Percentiles rank a stretch among this genome's conserved stretches.
Conservation (phyloP, 1,140 invertebrate species). For the Neodiprion lecontei region DNA sequence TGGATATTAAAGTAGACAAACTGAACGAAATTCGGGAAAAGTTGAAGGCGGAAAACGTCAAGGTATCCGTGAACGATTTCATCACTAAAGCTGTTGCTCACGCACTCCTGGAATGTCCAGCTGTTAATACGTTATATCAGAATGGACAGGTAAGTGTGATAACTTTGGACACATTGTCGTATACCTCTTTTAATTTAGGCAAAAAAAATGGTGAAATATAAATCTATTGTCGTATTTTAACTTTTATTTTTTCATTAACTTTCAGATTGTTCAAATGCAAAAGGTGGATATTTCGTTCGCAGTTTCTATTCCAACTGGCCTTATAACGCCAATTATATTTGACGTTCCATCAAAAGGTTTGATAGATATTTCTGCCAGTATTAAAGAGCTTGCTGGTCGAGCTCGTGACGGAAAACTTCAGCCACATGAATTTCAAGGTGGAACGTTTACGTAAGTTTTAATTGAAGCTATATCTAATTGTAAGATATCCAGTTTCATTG, state of each 20-base stretch:
- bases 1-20: slow-evolving; percentile 85
- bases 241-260: slow-evolving; percentile 27
- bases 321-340: slow-evolving; percentile 99
- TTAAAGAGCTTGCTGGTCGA: slow-evolving; percentile 85
- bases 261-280: slow-evolving; percentile 66
- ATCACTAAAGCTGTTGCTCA: slow-evolving; percentile 94
- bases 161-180: slow-evolving; percentile 21
- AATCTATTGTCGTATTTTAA: background rate
- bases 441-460: slow-evolving; percentile 63
- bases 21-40: slow-evolving; percentile 61
- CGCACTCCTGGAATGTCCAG: slow-evolving; percentile 89
- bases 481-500: no score
- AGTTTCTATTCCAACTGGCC: slow-evolving; percentile 92
- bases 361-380: slow-evolving; percentile 81
- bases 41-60: slow-evolving; percentile 78
- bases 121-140: slow-evolving; percentile 74
- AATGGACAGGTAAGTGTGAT: slow-evolving; percentile 43
- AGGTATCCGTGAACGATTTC: slow-evolving; percentile 97
- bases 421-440: slow-evolving; percentile 96
- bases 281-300: slow-evolving; percentile 96
- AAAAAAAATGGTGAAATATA: slow-evolving; percentile 14
- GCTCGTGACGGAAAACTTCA: slow-evolving; percentile 93
- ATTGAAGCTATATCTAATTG: background rate
- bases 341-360: slow-evolving; percentile 90
- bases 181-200: slow-evolving; percentile 17